Conservation (phyloP, 2,113 vertebrate genomes). For the Syrrhaptes paradoxus region DNA sequence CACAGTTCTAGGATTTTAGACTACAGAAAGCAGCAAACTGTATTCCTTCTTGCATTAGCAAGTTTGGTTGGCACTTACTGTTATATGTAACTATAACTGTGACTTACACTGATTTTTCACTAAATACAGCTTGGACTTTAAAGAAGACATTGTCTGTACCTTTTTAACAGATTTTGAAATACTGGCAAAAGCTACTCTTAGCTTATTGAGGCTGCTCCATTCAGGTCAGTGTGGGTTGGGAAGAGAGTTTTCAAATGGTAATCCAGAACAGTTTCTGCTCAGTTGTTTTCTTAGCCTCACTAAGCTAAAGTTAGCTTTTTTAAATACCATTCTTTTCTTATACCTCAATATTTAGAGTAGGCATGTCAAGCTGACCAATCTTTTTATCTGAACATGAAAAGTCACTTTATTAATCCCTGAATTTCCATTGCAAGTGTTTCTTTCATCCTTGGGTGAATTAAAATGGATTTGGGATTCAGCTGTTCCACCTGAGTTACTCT, state of each 20-base stretch:
- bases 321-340: background rate
- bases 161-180: background rate
- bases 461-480: background rate
- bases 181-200: background rate
- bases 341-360: background rate
- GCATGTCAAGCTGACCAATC: background rate
- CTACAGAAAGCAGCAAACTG: background rate
- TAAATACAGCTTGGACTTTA: background rate
- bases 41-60: background rate
- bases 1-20: background rate
- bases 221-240: background rate
- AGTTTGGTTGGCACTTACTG: background rate
- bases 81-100: background rate
- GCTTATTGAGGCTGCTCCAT: background rate
- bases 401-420: background rate
- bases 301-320: background rate
- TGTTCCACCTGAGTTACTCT: background rate
- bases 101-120: background rate
- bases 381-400: background rate
- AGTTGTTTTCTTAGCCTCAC: background rate
- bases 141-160: background rate
- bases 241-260: background rate
- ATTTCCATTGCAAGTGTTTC: background rate
- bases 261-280: background rate
- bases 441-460: background rate